A percentile compares a stretch with the other conserved stretches of the same genome.
Conservation (phyloP, 2,888 invertebrate genomes). For the Acanthosepion lycidas region DNA sequence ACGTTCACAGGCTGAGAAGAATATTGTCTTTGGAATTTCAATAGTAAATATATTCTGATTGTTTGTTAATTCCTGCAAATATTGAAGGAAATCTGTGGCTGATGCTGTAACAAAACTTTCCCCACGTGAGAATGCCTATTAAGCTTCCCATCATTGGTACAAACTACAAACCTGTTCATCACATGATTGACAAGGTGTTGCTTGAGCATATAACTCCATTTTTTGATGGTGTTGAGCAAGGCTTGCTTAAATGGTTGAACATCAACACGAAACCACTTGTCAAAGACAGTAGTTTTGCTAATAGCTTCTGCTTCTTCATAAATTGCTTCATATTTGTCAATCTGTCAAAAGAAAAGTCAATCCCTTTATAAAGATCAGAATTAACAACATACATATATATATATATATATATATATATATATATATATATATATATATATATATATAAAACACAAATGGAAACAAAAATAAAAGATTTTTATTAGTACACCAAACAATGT, state of each 20-base stretch:
- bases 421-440: no score
- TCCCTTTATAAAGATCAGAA: neutral
- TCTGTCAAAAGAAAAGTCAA: conserved; percentile 77
- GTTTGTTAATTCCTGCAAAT: no score
- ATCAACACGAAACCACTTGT: conserved; percentile 92
- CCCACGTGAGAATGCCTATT: no score
- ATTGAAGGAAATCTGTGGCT: no score
- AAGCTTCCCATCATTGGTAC: no score
- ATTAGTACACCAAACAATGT: neutral
- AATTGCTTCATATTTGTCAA: conserved; percentile 92
- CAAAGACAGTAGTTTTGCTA: conserved; percentile 86
- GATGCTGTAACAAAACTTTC: no score
- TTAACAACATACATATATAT: neutral
- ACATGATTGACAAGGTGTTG: conserved; percentile 93
- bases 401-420: no score
- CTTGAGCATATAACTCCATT: conserved; percentile 98
- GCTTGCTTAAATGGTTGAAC: conserved; percentile 92
- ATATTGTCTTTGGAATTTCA: no score
- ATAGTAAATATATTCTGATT: no score
- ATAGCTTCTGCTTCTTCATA: conserved; percentile 91
- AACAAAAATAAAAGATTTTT: neutral
- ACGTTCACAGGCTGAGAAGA: no score
- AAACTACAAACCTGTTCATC: conserved; percentile 79
- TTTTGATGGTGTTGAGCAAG: conserved; percentile 90
- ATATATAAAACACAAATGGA: neutral